These are phyloP conservation scores for Cloeon dipterum DNA, from an alignment of 2,888 invertebrate genomes.

Conservation along the genomic window DNA sequence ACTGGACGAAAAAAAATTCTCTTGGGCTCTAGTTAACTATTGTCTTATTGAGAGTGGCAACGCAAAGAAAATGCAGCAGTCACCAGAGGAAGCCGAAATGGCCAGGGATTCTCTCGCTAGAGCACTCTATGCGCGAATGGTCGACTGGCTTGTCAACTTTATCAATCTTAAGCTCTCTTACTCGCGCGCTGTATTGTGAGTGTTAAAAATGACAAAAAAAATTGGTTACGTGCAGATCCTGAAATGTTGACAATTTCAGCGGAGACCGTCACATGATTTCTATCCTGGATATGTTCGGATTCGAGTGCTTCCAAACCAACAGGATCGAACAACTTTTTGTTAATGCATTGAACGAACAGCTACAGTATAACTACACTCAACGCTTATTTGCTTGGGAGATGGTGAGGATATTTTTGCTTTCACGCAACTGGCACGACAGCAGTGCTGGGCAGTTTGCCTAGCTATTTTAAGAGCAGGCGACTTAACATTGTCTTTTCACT, in stretches of 20 bases:
- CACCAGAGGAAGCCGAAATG: constrained; percentile 56
- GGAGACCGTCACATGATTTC: constrained; percentile 64
- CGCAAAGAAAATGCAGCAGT: constrained; percentile 41
- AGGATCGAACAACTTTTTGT: constrained; percentile 70
- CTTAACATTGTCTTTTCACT: no score
- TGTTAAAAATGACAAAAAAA: constrained; percentile 11
- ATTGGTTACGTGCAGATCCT: neutral
- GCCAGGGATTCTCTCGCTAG: constrained; percentile 69
- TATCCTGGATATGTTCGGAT: constrained; percentile 74
- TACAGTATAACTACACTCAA: constrained; percentile 85
- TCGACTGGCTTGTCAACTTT: constrained; percentile 72
- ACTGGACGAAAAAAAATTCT: constrained; percentile 58
- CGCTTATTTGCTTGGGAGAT: constrained; percentile 80
- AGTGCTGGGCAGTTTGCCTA: no score
- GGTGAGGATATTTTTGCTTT: constrained; percentile 18
- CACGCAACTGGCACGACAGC: neutral
- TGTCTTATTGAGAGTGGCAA: constrained; percentile 54
- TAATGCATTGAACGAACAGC: constrained; percentile 77
- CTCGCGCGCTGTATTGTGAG: constrained; percentile 72
- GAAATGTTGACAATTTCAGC: constrained; percentile 25
- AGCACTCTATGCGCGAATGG: constrained; percentile 57
- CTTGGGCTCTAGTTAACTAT: constrained; percentile 69
- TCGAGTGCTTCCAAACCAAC: constrained; percentile 75
- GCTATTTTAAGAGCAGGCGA: no score
- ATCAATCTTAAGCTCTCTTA: constrained; percentile 67